These are phyloP conservation scores for Acanthosoma haemorrhoidale DNA, from an alignment of 2,888 invertebrate genomes.

Conservation along the genomic window DNA sequence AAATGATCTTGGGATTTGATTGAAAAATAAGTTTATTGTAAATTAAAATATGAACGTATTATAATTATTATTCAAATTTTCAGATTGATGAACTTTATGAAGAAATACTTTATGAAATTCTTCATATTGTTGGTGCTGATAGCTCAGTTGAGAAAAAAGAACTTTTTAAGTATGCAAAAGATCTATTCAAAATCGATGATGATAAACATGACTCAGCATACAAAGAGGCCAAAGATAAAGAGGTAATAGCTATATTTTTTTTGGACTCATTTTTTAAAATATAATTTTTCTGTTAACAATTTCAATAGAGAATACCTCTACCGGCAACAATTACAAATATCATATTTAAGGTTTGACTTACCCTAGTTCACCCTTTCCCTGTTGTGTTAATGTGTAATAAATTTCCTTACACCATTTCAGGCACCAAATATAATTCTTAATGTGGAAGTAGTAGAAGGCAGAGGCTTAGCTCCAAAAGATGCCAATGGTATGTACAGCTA, in stretches of 20 bases:
- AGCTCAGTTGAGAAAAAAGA: conserved; percentile 64
- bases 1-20: no score
- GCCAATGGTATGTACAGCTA: conserved; percentile 60
- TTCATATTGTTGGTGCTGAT: conserved; percentile 79
- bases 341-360: no score
- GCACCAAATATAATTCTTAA: conserved; percentile 78
- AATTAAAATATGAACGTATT: no score
- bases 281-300: no score
- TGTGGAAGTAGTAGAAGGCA: conserved; percentile 80
- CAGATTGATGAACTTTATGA: conserved; percentile 83
- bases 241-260: conserved; percentile 48
- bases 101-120: conserved; percentile 74
- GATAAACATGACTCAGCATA: conserved; percentile 67
- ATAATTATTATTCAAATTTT: conserved; percentile 40
- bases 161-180: conserved; percentile 69
- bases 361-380: no score
- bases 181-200: conserved; percentile 72
- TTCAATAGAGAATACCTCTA: no score
- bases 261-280: no score
- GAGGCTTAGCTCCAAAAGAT: conserved; percentile 77
- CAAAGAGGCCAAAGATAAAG: conserved; percentile 66
- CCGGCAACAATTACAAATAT: no score
- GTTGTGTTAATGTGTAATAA: no score
- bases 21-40: no score
- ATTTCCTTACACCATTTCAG: no score